Evolutionary conservation across 2,797 vertebrate species (phyloP).

Genomic region (Coracias cyanogaster): DNA sequence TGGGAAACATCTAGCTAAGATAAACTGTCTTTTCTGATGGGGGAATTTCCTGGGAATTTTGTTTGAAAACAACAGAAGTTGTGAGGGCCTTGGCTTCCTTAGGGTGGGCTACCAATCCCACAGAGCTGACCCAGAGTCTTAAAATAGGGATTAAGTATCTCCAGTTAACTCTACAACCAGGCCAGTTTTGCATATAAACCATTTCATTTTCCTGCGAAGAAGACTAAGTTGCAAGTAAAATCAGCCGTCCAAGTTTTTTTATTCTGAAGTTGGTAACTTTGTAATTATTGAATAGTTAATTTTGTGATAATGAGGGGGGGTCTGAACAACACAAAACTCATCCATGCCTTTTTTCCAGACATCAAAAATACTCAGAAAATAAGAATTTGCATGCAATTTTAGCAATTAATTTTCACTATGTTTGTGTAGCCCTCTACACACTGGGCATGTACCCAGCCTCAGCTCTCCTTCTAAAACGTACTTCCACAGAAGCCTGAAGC

Average conservation of each 20-base stretch:
- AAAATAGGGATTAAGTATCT: not conserved
- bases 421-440: not conserved
- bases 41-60: not conserved
- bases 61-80: not conserved
- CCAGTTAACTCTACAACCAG: not conserved
- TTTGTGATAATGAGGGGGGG: not conserved
- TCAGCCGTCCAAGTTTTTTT: not conserved
- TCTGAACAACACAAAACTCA: not conserved
- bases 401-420: not conserved
- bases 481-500: not conserved
- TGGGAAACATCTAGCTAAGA: not conserved
- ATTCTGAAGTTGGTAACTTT: not conserved
- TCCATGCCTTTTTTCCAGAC: not conserved
- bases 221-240: not conserved
- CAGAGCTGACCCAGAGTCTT: not conserved
- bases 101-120: not conserved
- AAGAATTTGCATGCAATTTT: not conserved
- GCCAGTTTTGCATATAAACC: not conserved
- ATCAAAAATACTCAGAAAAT: not conserved
- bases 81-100: not conserved
- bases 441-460: not conserved
- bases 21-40: not conserved
- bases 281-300: not conserved
- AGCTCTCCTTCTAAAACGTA: not conserved
- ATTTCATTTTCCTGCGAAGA: not conserved